phyloP scores from a whole-genome alignment of 2,888 invertebrate species.

The Lycia hirtaria region DNA sequence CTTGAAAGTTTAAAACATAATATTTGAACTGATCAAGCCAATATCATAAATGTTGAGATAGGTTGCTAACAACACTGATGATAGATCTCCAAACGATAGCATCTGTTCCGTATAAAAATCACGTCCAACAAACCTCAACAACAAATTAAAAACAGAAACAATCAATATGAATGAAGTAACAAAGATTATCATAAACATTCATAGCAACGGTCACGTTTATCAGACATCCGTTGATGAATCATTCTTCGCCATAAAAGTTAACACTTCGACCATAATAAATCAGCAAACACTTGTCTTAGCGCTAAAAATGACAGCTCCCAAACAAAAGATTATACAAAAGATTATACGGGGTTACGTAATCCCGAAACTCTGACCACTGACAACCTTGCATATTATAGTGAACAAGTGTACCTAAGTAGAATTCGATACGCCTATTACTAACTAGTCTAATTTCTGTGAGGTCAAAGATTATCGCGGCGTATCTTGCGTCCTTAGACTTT shows the following conservation, averaged over 20 bases:
- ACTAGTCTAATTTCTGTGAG: constrained; percentile 58
- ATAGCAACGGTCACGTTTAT: constrained; percentile 36
- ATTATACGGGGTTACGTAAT: constrained; percentile 40
- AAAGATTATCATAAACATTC: constrained; percentile 37
- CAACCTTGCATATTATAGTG: constrained; percentile 51
- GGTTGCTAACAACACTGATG: not conserved
- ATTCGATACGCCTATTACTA: constrained; percentile 61
- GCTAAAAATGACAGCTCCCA: constrained; percentile 26
- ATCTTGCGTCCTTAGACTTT: constrained; percentile 48
- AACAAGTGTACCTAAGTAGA: constrained; percentile 50
- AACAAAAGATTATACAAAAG: constrained; percentile 31
- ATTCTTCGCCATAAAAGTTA: constrained; percentile 31
- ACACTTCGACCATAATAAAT: constrained; percentile 32
- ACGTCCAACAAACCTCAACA: constrained; percentile 6
- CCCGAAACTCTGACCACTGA: constrained; percentile 37
- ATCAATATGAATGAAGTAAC: constrained; percentile 31
- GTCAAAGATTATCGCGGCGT: constrained; percentile 56
- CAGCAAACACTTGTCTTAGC: constrained; percentile 23
- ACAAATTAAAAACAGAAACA: constrained; percentile 21
- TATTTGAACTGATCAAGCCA: too few relatives aligned
- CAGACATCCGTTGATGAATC: constrained; percentile 39
- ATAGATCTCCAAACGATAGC: not conserved
- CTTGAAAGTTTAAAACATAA: too few relatives aligned
- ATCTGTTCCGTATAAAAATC: not conserved
- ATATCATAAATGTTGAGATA: not conserved